Evolutionary conservation across 1,140 invertebrate species (phyloP).

Genomic region (Aphis gossypii): DNA sequence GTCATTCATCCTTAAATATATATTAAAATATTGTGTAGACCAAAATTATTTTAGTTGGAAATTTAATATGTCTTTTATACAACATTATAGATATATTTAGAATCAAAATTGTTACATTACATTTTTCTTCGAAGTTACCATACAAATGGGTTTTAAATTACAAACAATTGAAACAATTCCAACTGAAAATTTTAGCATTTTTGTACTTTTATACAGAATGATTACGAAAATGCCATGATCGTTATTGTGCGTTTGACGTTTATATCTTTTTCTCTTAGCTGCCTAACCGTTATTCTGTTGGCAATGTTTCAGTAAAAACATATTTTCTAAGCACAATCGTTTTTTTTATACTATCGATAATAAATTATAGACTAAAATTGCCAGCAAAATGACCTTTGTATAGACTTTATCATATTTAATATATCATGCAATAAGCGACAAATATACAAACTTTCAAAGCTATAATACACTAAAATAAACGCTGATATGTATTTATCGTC

Average conservation of each 20-base stretch:
- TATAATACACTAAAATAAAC: background rate
- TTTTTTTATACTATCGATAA: background rate
- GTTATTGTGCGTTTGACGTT: constrained; percentile 40
- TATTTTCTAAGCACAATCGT: background rate
- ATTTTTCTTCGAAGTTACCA: background rate
- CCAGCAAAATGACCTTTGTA: background rate
- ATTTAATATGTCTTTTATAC: background rate
- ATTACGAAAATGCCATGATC: constrained; percentile 32
- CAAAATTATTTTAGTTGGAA: background rate
- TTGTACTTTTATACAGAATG: constrained; percentile 14
- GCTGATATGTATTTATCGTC: background rate
- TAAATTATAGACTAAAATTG: constrained; percentile 9
- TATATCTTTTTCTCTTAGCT: constrained; percentile 4
- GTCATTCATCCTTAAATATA: background rate
- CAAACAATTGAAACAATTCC: constrained; percentile 43
- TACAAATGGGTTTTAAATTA: constrained; percentile 18
- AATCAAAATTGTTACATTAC: background rate
- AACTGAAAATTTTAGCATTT: constrained; percentile 28
- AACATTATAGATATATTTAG: background rate
- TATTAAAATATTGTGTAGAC: background rate
- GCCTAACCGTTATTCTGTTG: background rate
- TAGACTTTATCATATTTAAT: constrained; percentile 13
- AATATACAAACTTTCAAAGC: background rate
- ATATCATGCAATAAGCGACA: background rate
- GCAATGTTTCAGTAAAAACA: constrained; percentile 51